A percentile compares a stretch with the other conserved stretches of the same genome.
Conservation (phyloP, 1,140 invertebrate species). For the Leptonema lineaticorne region DNA sequence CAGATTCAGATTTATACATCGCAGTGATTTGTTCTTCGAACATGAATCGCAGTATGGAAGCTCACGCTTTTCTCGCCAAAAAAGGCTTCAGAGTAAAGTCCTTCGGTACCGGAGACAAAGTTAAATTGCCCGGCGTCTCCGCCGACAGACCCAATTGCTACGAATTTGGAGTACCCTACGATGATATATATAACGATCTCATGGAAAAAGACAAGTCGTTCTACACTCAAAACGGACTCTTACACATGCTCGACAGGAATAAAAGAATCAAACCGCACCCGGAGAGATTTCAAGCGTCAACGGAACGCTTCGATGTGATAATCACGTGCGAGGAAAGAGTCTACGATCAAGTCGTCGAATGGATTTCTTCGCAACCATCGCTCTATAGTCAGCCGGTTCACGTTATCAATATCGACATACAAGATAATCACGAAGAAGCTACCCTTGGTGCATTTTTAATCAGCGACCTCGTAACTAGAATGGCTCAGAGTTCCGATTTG, state of each 20-base stretch:
- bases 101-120: conserved; percentile 96
- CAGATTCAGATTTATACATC: conserved; percentile 68
- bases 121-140: conserved; percentile 94
- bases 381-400: conserved; percentile 85
- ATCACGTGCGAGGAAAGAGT: conserved; percentile 98
- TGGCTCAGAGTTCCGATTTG: conserved; percentile 88
- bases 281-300: conserved; percentile 89
- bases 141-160: conserved; percentile 97
- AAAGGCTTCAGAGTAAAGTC: conserved; percentile 96
- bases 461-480: conserved; percentile 88
- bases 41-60: conserved; percentile 99
- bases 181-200: conserved; percentile 97
- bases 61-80: conserved; percentile 94
- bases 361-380: conserved; percentile 70
- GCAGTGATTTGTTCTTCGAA: conserved; percentile 98
- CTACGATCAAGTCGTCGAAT: conserved; percentile 91
- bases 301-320: conserved; percentile 94
- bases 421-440: conserved; percentile 99
- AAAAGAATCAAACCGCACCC: conserved; percentile 91
- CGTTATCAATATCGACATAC: conserved; percentile 98
- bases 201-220: conserved; percentile 83
- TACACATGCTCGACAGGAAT: conserved; percentile 99
- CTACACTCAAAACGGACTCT: conserved; percentile 97
- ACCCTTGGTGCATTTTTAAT: conserved; percentile 99
- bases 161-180: conserved; percentile 95